Evolutionary conservation across 2,113 vertebrate genomes (phyloP).

Genomic region (Hymenochirus boettgeri): DNA sequence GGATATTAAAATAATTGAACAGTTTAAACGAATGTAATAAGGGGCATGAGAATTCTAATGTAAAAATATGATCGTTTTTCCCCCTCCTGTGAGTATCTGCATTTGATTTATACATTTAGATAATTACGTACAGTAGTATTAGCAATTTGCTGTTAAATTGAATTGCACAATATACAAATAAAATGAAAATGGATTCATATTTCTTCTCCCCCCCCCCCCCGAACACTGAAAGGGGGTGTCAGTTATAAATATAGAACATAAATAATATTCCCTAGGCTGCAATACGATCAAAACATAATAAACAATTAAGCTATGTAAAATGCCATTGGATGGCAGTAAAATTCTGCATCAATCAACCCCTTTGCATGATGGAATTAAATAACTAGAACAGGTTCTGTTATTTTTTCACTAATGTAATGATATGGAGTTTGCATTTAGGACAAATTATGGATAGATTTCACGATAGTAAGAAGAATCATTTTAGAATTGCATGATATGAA

Average conservation of each 20-base stretch:
- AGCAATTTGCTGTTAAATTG: constrained; percentile 90
- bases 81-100: constrained; percentile 76
- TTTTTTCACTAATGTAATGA: too few relatives aligned
- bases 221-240: constrained; percentile 67
- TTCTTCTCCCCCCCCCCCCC: constrained; percentile 72
- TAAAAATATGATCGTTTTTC: constrained; percentile 58
- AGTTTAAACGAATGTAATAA: constrained; percentile 79
- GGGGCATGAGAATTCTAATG: constrained; percentile 72
- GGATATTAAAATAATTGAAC: constrained; percentile 65
- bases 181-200: constrained; percentile 75
- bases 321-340: constrained; percentile 98
- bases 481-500: too few relatives aligned
- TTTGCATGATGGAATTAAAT: constrained; percentile 56
- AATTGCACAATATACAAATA: constrained; percentile 75
- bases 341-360: constrained; percentile 91
- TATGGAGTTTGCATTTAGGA: too few relatives aligned
- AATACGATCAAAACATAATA: constrained; percentile 74
- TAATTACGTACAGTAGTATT: constrained; percentile 89
- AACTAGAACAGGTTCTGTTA: constrained; percentile 62
- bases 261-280: constrained; percentile 75
- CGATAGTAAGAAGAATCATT: too few relatives aligned
- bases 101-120: constrained; percentile 90
- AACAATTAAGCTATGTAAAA: constrained; percentile 72
- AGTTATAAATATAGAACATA: constrained; percentile 65
- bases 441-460: too few relatives aligned